Evolutionary conservation across 2,888 invertebrate genomes (phyloP), one percentile per base, ranked within the genome.

Genomic region (Philhelius pedissequus): DNA sequence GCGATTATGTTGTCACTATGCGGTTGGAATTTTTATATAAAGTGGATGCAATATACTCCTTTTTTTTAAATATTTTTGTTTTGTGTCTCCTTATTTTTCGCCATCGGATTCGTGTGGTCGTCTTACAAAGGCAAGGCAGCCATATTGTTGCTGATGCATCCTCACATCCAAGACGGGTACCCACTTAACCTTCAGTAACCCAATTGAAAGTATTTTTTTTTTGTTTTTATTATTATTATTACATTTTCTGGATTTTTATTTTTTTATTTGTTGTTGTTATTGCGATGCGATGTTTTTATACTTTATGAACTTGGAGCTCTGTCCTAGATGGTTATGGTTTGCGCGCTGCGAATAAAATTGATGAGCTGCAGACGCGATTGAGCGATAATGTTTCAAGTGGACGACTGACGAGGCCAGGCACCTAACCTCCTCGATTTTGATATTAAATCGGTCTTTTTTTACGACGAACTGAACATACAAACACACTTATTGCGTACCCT

Each of bases 1-100:
- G 76, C 84, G 80, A 84, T 84, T 84, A 84, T 84, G 84, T 80
- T 84, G 80, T 84, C 84, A 84, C 80, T 84, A 76, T 84, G 80
- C 75, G 75, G 75, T 84, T 60, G 80, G 71, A 84, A 84, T 84
- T 80, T 64, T 76, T 75, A 75, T 76, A 84, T 84, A 75, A 84
- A 84, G 76, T 80, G 80, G 71, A 66, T 80, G 70, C 74, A 70
- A 83, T 83, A 70, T 32, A 20, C 20, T 38, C 27, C n/a, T 52
- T 54, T 58, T 64, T 76, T 40, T 25, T 38, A 5, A 4, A 25
- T 62, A 15, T 22, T 40, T 38, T 22, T 52, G 11, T 45, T 52
- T 27, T 54, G n/a, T 35, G 25, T 35, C n/a, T 40, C 20, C 2
- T 52, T 22, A 22, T 62, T 40, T 20, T 25, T 22, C 25, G 22